Base-by-base conservation (phyloP, 2,113 vertebrate genomes). In the Picathartes gymnocephalus region DNA sequence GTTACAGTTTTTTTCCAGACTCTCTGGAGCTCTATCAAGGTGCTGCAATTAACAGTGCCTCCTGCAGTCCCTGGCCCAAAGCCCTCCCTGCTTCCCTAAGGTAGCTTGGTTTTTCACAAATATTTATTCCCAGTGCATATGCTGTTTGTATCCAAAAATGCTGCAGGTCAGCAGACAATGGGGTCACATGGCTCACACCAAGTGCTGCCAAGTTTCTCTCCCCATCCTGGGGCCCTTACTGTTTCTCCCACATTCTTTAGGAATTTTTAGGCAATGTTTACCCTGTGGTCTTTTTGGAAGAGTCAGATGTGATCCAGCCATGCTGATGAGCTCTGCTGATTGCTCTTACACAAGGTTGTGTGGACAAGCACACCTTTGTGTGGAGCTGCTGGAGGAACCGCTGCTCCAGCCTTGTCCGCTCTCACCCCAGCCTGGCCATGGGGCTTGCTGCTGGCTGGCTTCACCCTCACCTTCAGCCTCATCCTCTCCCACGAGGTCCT, bases 91-190 rank as follows among this genome's bases (percentile, higher is more conserved):
- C 25, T 83, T 47, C 4, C 4, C 54, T 73, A 70, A 62, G 2
- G 14, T 88, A 80, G 24, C 58, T 81, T 83, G 44, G 0, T 24
- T 71, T 93, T 81, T 44, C 3, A 4, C 76, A 88, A 93, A 90
- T 86, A 94, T 96, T 94, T 96, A 88, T 94, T 94, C 80, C 76
- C 72, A 53, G 60, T 60, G 20, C 64, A 57, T 81, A 60, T 68
- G 73, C 40, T 95, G 48, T 93, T 94, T 96, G 68, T 65, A 92
- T 88, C 70, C 68, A 39, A 80, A 54, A 87, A 62, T 11, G 42
- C 70, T 88, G 72, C 76, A 1, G 28, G 50, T 79, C 90, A 90
- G 62, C 79, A 78, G 58, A 64, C 44, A 47, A 73, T 86, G 65
- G 77, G 58, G 44, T 95, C 92, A 94, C 1, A 4, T 4, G 1